These are phyloP conservation scores for Elysia crispata DNA, from an alignment of 2,888 invertebrate genomes.

Conservation along the genomic window DNA sequence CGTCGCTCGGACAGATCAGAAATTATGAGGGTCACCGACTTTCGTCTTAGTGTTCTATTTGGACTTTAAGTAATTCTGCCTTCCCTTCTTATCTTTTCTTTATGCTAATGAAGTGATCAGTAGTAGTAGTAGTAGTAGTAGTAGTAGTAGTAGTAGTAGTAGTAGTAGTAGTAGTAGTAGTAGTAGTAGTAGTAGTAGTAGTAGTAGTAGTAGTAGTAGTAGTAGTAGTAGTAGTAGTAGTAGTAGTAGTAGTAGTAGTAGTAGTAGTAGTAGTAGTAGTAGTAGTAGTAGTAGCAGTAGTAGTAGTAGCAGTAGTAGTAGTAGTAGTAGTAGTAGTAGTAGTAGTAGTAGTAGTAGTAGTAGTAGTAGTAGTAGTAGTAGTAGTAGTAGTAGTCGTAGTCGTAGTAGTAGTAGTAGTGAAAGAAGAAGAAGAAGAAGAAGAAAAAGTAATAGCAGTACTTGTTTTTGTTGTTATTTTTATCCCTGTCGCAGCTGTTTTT, in stretches of 20 bases:
- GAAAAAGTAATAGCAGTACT: background rate
- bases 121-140: background rate
- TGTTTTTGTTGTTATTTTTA: constrained; percentile 12
- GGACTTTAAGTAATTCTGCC: background rate
- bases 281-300: no score
- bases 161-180: constrained; percentile 19
- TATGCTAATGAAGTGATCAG: no score
- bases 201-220: constrained; percentile 19
- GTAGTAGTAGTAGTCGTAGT: background rate
- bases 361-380: background rate
- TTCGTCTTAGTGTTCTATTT: background rate
- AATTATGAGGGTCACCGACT: background rate
- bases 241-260: no score
- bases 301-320: no score
- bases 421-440: background rate
- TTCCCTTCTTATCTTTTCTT: no score
- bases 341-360: background rate
- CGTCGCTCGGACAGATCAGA: background rate
- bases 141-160: background rate
- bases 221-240: constrained; percentile 19
- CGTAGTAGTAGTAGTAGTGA: background rate
- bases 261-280: no score
- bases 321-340: background rate
- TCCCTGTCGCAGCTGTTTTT: background rate
- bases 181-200: constrained; percentile 19